A percentile compares a stretch with the other conserved stretches of the same genome.
Evolutionary conservation across 2,888 invertebrate genomes (phyloP).

Genomic region (Esperia sulphurella): DNA sequence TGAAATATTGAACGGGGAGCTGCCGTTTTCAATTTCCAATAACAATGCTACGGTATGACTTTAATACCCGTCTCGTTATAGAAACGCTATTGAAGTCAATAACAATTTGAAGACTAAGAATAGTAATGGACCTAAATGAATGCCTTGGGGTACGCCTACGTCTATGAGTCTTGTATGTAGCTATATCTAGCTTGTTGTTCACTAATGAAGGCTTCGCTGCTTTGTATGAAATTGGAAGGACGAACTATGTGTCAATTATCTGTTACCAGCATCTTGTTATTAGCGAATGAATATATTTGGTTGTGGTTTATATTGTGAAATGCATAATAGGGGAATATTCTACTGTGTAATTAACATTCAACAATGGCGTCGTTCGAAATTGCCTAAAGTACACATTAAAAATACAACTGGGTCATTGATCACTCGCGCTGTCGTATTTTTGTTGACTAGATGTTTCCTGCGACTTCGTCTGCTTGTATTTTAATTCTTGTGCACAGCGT

Average conservation of each 20-base stretch:
- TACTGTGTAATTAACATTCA: too few relatives aligned
- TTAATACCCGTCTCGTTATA: slow-evolving; percentile 16
- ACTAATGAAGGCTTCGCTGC: slow-evolving; percentile 47
- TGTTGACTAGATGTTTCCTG: too few relatives aligned
- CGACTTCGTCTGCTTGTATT: too few relatives aligned
- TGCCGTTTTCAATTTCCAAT: slow-evolving; percentile 41
- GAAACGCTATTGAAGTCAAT: slow-evolving; percentile 25
- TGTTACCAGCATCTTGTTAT: too few relatives aligned
- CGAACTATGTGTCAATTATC: background rate
- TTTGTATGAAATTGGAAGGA: slow-evolving; percentile 22
- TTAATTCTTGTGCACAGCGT: too few relatives aligned
- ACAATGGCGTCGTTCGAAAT: too few relatives aligned
- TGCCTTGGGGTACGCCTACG: slow-evolving; percentile 30
- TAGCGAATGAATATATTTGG: too few relatives aligned
- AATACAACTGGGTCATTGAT: too few relatives aligned
- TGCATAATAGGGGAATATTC: too few relatives aligned
- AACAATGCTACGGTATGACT: slow-evolving; percentile 29
- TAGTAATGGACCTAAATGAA: slow-evolving; percentile 15
- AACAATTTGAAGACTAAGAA: slow-evolving; percentile 12
- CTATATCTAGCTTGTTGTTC: slow-evolving; percentile 33
- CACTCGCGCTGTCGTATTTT: too few relatives aligned
- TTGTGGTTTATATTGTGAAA: too few relatives aligned
- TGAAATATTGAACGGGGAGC: slow-evolving; percentile 41
- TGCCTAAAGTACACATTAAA: too few relatives aligned
- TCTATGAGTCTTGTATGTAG: slow-evolving; percentile 26